Percentiles rank a stretch among this genome's conserved stretches.
Conservation (phyloP, 2,113 vertebrate genomes). For the Sinocyclocheilus maitianheensis region DNA sequence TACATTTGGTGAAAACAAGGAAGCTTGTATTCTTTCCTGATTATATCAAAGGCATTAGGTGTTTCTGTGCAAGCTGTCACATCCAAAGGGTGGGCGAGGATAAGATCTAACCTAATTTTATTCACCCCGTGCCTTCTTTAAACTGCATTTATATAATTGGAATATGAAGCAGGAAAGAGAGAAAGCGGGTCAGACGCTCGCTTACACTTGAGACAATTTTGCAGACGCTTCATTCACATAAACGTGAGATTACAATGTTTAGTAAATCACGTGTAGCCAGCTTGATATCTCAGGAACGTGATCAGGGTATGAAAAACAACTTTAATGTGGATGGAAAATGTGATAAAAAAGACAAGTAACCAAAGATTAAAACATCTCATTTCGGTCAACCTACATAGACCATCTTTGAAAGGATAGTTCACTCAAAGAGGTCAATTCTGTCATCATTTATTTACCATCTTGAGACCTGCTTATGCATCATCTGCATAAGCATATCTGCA, state of each 20-base stretch:
- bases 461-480: no score
- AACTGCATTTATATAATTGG: constrained; percentile 60
- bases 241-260: background rate
- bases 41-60: constrained; percentile 60
- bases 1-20: constrained; percentile 56
- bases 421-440: background rate
- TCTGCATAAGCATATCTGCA: no score
- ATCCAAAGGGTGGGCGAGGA: constrained; percentile 60
- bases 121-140: constrained; percentile 29
- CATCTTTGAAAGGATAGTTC: background rate
- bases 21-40: constrained; percentile 59
- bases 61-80: constrained; percentile 66
- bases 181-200: constrained; percentile 60
- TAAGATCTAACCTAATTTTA: constrained; percentile 73
- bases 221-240: constrained; percentile 4
- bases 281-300: background rate
- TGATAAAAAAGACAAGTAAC: background rate
- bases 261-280: constrained; percentile 12
- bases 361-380: background rate
- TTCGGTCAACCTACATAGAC: background rate
- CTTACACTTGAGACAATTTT: background rate
- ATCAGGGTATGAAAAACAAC: background rate
- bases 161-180: constrained; percentile 43
- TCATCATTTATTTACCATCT: no score
- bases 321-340: background rate